Percentiles rank a stretch among this genome's conserved stretches.
Conservation (phyloP, 2,888 invertebrate genomes). For the Ommatoiulus sabulosus region DNA sequence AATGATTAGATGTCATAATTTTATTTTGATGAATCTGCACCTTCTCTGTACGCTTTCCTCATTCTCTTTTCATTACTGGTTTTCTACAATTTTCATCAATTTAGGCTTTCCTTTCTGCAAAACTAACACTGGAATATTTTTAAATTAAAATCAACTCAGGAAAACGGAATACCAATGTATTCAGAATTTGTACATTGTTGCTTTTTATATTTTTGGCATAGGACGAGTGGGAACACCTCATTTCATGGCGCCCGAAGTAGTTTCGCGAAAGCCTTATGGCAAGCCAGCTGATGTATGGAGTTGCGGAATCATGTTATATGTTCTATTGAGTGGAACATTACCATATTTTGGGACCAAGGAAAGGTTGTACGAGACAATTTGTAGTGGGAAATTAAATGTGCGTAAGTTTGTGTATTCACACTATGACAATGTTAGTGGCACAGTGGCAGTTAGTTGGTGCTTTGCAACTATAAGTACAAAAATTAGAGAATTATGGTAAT, state of each 20-base stretch:
- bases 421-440: conserved; percentile 44
- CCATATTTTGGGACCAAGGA: conserved; percentile 97
- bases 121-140: not conserved
- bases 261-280: conserved; percentile 85
- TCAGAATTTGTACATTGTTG: not conserved
- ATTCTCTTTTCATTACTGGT: not conserved
- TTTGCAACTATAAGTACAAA: not conserved
- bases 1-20: no score
- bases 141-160: not conserved
- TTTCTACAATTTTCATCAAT: not conserved
- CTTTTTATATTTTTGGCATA: conserved; percentile 67
- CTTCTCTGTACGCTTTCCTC: not conserved
- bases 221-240: conserved; percentile 95
- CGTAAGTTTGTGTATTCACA: conserved; percentile 62
- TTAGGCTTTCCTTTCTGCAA: not conserved
- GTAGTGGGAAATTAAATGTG: conserved; percentile 85
- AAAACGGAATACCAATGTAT: not conserved
- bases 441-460: not conserved
- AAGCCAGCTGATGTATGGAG: conserved; percentile 99
- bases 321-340: conserved; percentile 91
- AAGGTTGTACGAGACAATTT: conserved; percentile 91
- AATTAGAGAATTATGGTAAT: not conserved
- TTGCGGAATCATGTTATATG: conserved; percentile 93
- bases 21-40: not conserved
- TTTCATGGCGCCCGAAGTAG: conserved; percentile 99